phyloP scores from a whole-genome alignment of 2,113 vertebrate genomes.

The Calypte anna region DNA sequence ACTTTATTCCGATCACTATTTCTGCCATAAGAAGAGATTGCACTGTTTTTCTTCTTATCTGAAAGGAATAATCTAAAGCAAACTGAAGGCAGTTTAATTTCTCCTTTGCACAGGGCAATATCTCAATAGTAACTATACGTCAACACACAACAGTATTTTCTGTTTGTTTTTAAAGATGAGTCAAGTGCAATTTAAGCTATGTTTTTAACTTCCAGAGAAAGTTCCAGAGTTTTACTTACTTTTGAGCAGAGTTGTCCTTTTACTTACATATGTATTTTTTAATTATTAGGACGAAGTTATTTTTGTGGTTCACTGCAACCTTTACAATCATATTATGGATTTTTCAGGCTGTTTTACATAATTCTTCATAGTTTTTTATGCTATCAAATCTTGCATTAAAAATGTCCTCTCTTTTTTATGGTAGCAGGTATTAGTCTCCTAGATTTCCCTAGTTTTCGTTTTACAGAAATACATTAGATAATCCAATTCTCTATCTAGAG shows the following conservation, averaged over 20 bases:
- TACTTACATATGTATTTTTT: not conserved
- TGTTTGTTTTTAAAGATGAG: slow-evolving; percentile 16
- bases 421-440: not conserved
- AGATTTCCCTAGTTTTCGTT: not conserved
- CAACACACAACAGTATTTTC: slow-evolving; percentile 8
- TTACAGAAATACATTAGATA: not conserved
- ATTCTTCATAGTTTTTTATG: not conserved
- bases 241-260: not conserved
- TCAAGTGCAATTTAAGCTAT: slow-evolving; percentile 2
- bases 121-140: slow-evolving; percentile 18
- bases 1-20: slow-evolving; percentile 32
- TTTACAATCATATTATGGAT: not conserved
- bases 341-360: not conserved
- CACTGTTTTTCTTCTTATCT: slow-evolving; percentile 30
- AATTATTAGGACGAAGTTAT: not conserved
- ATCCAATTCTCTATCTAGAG: not conserved
- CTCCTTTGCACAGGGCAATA: slow-evolving; percentile 28
- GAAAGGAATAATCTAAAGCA: slow-evolving; percentile 39
- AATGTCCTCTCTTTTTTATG: not conserved
- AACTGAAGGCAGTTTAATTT: slow-evolving; percentile 58
- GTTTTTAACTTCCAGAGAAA: not conserved
- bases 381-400: not conserved
- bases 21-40: slow-evolving; percentile 30
- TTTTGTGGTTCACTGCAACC: not conserved
- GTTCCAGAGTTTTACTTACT: not conserved